Conservation (phyloP, 2,113 vertebrate genomes). For the Gorilla gorilla region DNA sequence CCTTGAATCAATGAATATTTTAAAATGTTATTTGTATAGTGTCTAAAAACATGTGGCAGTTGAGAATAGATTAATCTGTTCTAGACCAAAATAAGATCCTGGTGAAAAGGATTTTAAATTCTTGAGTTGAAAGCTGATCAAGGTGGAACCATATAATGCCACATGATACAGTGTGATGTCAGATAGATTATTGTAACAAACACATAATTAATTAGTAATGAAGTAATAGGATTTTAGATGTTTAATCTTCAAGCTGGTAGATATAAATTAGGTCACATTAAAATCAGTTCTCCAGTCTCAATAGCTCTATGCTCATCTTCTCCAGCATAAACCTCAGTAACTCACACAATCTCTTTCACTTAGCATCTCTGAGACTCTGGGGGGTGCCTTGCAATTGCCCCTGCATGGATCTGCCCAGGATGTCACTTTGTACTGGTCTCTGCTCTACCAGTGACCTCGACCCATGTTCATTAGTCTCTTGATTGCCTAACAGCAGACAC, state of each 20-base stretch:
- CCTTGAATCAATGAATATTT: slow-evolving; percentile 22
- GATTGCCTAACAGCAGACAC: background rate
- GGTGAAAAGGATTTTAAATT: background rate
- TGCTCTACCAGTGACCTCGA: background rate
- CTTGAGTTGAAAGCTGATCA: background rate
- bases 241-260: background rate
- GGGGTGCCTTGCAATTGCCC: background rate
- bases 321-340: background rate
- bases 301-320: background rate
- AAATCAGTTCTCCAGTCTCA: background rate
- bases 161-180: background rate
- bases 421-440: background rate
- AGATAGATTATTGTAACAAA: background rate
- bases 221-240: background rate
- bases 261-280: background rate
- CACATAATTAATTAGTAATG: background rate
- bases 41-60: background rate
- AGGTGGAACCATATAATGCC: background rate
- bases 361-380: background rate
- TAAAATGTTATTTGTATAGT: background rate
- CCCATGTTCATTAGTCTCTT: background rate
- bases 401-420: background rate
- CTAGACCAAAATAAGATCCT: background rate
- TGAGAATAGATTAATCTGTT: background rate
- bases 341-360: background rate